Percentiles rank a stretch among this genome's conserved stretches.
Conservation (phyloP, 2,113 vertebrate genomes). For the Peromyscus californicus region DNA sequence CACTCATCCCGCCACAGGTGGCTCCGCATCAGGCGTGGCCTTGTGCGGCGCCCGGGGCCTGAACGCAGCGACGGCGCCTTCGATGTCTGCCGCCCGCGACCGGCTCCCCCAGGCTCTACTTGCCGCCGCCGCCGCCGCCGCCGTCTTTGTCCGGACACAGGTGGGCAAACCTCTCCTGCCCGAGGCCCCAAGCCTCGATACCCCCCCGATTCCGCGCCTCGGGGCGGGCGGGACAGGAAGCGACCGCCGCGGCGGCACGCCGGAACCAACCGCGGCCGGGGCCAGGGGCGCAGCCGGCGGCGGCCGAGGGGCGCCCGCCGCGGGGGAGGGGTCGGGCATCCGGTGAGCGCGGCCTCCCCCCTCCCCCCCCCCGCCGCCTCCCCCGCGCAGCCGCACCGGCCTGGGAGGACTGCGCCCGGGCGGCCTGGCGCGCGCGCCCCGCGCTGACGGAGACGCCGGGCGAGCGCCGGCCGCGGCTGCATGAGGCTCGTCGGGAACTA, state of each 20-base stretch:
- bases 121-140: background rate
- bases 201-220: background rate
- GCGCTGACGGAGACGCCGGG: background rate
- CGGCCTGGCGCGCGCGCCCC: conserved; percentile 44
- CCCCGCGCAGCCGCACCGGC: conserved; percentile 76
- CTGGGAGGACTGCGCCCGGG: background rate
- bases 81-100: background rate
- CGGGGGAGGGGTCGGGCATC: conserved; percentile 62
- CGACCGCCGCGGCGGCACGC: accelerated
- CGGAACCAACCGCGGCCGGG: background rate
- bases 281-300: background rate
- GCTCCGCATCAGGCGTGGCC: background rate
- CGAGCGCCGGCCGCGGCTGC: background rate
- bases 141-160: conserved; percentile 54
- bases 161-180: background rate
- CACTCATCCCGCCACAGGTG: background rate
- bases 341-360: conserved; percentile 58
- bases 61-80: conserved; percentile 19
- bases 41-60: background rate
- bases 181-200: accelerated
- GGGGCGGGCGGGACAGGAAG: background rate
- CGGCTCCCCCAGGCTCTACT: background rate
- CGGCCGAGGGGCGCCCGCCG: conserved; percentile 46
- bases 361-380: conserved; percentile 53
- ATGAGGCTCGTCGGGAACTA: conserved; percentile 17